These are phyloP conservation scores for Mastacembelus armatus DNA, from an alignment of 2,797 vertebrate species.

Conservation along the genomic window DNA sequence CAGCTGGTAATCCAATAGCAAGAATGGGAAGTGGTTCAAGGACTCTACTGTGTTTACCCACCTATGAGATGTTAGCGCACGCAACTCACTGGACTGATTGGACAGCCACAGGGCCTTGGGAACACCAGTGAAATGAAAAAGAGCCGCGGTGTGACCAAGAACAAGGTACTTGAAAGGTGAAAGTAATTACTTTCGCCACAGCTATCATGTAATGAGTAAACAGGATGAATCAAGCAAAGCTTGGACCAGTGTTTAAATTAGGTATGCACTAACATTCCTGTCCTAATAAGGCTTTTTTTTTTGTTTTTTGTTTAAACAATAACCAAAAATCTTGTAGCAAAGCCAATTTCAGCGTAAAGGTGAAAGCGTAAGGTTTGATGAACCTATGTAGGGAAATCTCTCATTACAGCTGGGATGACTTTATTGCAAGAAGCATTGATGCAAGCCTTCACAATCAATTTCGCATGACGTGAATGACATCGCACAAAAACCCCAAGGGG, in stretches of 20 bases:
- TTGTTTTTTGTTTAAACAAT: constrained; percentile 48
- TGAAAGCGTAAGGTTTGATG: constrained; percentile 16
- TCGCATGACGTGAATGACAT: constrained; percentile 68
- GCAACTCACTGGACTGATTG: constrained; percentile 66
- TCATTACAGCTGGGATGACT: constrained; percentile 52
- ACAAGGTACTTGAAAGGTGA: constrained; percentile 70
- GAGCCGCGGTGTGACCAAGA: constrained; percentile 64
- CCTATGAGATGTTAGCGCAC: constrained; percentile 64
- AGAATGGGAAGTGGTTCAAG: constrained; percentile 81
- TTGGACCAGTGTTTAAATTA: constrained; percentile 60
- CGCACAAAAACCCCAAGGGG: constrained; percentile 63
- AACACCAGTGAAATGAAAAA: constrained; percentile 58
- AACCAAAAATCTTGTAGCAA: constrained; percentile 39
- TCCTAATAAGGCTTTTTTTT: constrained; percentile 47
- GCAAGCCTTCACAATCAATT: constrained; percentile 63
- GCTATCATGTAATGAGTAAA: constrained; percentile 77
- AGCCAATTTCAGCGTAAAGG: constrained; percentile 14
- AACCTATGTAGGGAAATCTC: constrained; percentile 37
- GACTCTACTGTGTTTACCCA: constrained; percentile 77
- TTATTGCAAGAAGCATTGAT: constrained; percentile 46
- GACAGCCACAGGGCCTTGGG: constrained; percentile 57
- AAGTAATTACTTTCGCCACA: constrained; percentile 71
- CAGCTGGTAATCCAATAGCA: constrained; percentile 84
- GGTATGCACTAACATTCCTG: constrained; percentile 35
- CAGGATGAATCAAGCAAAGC: constrained; percentile 60